Percentiles rank a stretch among this genome's conserved stretches.
These are phyloP conservation scores for Metalampra italica DNA, from an alignment of 2,888 invertebrate species.

Conservation along the genomic window DNA sequence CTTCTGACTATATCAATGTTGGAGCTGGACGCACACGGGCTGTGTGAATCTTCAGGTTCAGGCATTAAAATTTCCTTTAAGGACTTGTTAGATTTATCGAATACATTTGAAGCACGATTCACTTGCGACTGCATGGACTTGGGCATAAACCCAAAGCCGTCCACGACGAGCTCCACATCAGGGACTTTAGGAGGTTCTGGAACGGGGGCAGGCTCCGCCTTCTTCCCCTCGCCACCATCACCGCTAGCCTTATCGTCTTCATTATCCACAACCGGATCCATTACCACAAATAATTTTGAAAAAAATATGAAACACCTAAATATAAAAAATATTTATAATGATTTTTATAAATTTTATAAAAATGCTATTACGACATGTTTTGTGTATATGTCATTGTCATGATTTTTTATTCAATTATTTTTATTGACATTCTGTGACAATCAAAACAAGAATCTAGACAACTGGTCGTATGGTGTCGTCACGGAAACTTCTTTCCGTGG, in stretches of 20 bases:
- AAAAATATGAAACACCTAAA: slow-evolving; percentile 9
- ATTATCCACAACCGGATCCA: slow-evolving; percentile 30
- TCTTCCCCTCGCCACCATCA: slow-evolving; percentile 32
- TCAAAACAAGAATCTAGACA: background rate
- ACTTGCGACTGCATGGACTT: slow-evolving; percentile 14
- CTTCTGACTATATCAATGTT: slow-evolving; percentile 73
- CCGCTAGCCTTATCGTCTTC: slow-evolving; percentile 40
- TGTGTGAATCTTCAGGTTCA: slow-evolving; percentile 30
- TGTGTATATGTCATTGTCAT: background rate
- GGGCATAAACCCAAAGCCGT: slow-evolving; percentile 73
- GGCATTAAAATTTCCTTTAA: slow-evolving; percentile 24
- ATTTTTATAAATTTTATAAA: slow-evolving; percentile 16
- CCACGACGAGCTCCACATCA: slow-evolving; percentile 62
- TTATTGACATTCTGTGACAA: background rate
- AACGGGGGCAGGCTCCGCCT: slow-evolving; percentile 20
- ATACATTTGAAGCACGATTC: slow-evolving; percentile 18
- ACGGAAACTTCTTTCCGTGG: too few relatives aligned
- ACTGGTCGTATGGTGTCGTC: too few relatives aligned
- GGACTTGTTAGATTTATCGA: slow-evolving; percentile 26
- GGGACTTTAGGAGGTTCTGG: slow-evolving; percentile 42
- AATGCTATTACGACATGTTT: slow-evolving; percentile 12
- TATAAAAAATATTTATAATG: slow-evolving; percentile 2
- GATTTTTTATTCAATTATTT: background rate
- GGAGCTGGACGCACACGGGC: slow-evolving; percentile 57
- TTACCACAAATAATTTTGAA: slow-evolving; percentile 37